Conservation (phyloP, 2,797 vertebrate genomes). For the Coluber constrictor region DNA sequence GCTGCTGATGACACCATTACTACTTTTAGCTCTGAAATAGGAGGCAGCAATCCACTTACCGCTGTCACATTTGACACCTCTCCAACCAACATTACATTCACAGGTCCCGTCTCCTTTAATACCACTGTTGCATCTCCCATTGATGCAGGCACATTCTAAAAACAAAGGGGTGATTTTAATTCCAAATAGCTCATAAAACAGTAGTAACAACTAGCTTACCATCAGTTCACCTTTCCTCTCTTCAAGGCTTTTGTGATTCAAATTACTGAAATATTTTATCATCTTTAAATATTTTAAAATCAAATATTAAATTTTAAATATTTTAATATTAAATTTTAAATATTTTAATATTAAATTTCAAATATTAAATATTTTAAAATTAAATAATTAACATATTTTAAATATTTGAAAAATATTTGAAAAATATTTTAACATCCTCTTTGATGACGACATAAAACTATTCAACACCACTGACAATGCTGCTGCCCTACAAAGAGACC, state of each 20-base stretch:
- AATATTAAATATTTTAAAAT: too few species aligned
- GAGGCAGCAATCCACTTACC: constrained; percentile 58
- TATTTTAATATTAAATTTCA: too few species aligned
- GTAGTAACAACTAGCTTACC: background rate
- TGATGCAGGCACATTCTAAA: constrained; percentile 79
- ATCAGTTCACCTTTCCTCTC: too few species aligned
- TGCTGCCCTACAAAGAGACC: too few species aligned
- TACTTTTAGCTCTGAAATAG: background rate
- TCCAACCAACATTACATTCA: constrained; percentile 85
- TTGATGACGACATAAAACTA: too few species aligned
- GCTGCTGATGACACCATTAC: background rate
- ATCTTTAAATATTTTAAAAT: too few species aligned
- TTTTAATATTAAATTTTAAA: too few species aligned
- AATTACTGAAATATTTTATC: background rate
- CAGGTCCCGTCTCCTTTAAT: constrained; percentile 82
- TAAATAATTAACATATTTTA: too few species aligned
- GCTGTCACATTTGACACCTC: constrained; percentile 77
- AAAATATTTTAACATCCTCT: too few species aligned
- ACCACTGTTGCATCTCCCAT: constrained; percentile 83
- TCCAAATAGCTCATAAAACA: background rate
- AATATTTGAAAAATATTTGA: too few species aligned
- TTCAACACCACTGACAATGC: too few species aligned
- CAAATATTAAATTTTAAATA: too few species aligned
- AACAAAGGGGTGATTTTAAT: constrained; percentile 1
- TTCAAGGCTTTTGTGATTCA: background rate